These are phyloP conservation scores for Caligus rogercresseyi DNA, from an alignment of 1,140 invertebrate species.

Conservation along the genomic window DNA sequence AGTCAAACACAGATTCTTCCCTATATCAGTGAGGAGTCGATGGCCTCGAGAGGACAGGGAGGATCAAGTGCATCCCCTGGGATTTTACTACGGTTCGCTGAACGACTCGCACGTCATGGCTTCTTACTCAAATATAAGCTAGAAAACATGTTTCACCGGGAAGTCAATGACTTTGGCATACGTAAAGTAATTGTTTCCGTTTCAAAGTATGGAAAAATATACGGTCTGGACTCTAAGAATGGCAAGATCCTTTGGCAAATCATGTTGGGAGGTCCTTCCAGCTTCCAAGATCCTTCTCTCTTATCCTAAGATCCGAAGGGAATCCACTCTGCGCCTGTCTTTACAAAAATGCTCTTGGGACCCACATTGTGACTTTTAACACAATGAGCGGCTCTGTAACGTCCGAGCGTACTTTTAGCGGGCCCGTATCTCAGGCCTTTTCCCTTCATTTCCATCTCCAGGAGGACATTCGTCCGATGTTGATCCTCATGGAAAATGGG, in stretches of 20 bases:
- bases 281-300: neutral
- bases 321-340: neutral
- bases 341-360: neutral
- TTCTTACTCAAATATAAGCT: neutral
- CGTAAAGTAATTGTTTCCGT: constrained; percentile 16
- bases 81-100: neutral
- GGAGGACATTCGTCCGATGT: constrained; percentile 3
- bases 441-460: constrained; percentile 6
- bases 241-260: constrained; percentile 13
- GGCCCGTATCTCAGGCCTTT: constrained; percentile 2
- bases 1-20: neutral
- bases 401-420: neutral
- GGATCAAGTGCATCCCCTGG: neutral
- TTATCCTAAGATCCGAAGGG: neutral
- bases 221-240: constrained; percentile 6
- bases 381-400: neutral
- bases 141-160: neutral
- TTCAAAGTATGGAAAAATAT: constrained; percentile 3
- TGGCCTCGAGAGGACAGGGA: neutral
- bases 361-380: constrained; percentile 4
- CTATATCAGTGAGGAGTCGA: neutral
- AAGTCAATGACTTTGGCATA: constrained; percentile 13
- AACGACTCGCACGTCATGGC: neutral
- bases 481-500: neutral
- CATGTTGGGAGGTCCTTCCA: neutral